These are phyloP conservation scores for Dunckerocampus dactyliophorus DNA, from an alignment of 2,113 vertebrate genomes.

Conservation along the genomic window DNA sequence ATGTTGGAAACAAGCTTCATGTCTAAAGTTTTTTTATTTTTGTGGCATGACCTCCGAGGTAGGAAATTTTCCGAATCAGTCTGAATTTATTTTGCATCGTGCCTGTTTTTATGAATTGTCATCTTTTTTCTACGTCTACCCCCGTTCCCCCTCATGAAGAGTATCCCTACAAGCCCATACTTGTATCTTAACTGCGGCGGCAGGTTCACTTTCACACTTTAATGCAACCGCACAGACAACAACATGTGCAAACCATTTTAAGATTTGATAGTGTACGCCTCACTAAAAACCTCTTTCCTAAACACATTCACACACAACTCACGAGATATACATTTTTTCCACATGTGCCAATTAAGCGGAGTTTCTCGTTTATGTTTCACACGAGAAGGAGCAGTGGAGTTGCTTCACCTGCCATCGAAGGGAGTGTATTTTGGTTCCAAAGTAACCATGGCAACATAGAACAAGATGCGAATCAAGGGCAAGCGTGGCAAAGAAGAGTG, in stretches of 20 bases:
- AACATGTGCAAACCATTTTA: no score
- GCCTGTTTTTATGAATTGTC: no score
- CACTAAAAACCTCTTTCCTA: no score
- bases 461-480: conserved; percentile 29
- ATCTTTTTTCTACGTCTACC: no score
- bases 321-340: background rate
- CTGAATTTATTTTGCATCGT: no score
- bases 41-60: no score
- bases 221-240: no score
- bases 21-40: no score
- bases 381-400: conserved; percentile 21
- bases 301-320: background rate
- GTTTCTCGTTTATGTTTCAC: conserved; percentile 3
- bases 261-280: no score
- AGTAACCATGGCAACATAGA: conserved; percentile 62
- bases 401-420: conserved; percentile 35
- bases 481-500: conserved; percentile 25
- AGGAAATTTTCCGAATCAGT: no score
- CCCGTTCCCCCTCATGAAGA: background rate
- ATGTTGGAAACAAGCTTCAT: no score
- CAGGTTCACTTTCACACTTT: conserved; percentile 11
- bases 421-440: conserved; percentile 44
- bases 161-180: conserved; percentile 1
- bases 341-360: no score
- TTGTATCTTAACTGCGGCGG: conserved; percentile 15